These are phyloP conservation scores for Zaprionus gabonicus DNA, from an alignment of 1,140 invertebrate genomes.

Conservation along the genomic window DNA sequence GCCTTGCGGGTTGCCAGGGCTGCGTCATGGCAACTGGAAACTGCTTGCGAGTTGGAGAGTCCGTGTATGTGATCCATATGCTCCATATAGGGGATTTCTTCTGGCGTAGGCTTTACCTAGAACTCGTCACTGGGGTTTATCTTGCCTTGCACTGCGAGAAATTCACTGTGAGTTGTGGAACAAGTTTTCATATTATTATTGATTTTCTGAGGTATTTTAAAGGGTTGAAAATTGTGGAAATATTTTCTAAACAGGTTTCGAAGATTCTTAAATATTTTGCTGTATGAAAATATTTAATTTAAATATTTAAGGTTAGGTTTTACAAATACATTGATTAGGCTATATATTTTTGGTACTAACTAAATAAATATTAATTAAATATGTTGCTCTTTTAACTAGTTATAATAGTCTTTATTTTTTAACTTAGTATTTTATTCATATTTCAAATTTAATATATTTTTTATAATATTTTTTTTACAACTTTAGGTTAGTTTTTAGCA, in stretches of 20 bases:
- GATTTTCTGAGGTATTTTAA: not conserved
- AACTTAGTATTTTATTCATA: too few species aligned
- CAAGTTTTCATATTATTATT: not conserved
- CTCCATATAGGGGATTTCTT: not conserved
- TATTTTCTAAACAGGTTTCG: not conserved
- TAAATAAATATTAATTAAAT: too few species aligned
- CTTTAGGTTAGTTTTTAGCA: not conserved
- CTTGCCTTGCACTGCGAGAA: not conserved
- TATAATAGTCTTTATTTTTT: too few species aligned
- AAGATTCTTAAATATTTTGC: too few species aligned
- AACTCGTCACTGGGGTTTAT: slow-evolving; percentile 2
- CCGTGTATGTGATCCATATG: slow-evolving; percentile 2
- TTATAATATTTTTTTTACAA: too few species aligned
- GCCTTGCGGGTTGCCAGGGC: slow-evolving; percentile 50
- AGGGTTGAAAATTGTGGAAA: not conserved
- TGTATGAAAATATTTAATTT: too few species aligned
- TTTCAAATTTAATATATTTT: too few species aligned
- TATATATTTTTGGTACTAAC: too few species aligned
- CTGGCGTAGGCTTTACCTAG: slow-evolving; percentile 3
- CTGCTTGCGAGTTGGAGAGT: slow-evolving; percentile 12
- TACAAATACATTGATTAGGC: too few species aligned
- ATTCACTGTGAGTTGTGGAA: not conserved
- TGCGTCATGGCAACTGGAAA: slow-evolving; percentile 36
- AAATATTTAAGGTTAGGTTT: too few species aligned
- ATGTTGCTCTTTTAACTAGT: too few species aligned